These are phyloP conservation scores for Caenorhabditis sulstoni DNA, from an alignment of 2,888 invertebrate species.

Conservation along the genomic window DNA sequence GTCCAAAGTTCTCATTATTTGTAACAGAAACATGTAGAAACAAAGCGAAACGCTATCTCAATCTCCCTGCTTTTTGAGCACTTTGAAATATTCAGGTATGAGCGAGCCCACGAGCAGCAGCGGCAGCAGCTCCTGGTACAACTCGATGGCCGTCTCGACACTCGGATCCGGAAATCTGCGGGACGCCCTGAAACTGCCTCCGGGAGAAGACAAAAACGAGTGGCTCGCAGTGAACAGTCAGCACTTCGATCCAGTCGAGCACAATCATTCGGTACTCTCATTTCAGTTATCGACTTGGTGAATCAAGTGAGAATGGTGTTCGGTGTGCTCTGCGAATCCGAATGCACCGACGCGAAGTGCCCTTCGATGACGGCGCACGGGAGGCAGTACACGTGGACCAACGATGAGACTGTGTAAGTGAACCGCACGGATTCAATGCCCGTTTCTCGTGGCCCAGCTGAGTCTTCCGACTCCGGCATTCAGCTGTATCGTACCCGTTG, in stretches of 20 bases:
- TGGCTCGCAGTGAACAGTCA: slow-evolving; percentile 99
- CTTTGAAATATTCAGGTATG: background rate
- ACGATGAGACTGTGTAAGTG: slow-evolving; percentile 90
- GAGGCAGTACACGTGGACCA: slow-evolving; percentile 99
- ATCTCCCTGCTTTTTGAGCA: background rate
- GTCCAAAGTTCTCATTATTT: slow-evolving; percentile 23
- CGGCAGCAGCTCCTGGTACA: slow-evolving; percentile 47
- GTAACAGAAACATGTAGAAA: background rate
- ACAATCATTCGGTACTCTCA: too few species aligned
- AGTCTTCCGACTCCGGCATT: too few species aligned
- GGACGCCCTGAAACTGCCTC: slow-evolving; percentile 87
- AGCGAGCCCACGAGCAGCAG: too few species aligned
- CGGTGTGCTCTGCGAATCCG: slow-evolving; percentile 94
- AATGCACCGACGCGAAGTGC: slow-evolving; percentile 93
- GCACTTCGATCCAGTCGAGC: too few species aligned
- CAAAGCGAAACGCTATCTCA: background rate
- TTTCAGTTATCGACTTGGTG: slow-evolving; percentile 59
- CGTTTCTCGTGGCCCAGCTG: too few species aligned
- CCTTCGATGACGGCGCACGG: slow-evolving; percentile 92
- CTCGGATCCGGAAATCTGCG: slow-evolving; percentile 96
- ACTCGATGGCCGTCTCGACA: slow-evolving; percentile 85
- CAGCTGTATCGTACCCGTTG: too few species aligned
- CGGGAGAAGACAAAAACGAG: slow-evolving; percentile 99
- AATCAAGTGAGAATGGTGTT: slow-evolving; percentile 98
- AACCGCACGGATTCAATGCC: too few species aligned